phyloP scores from a whole-genome alignment of 2,888 invertebrate species.

The Carabus problematicus region DNA sequence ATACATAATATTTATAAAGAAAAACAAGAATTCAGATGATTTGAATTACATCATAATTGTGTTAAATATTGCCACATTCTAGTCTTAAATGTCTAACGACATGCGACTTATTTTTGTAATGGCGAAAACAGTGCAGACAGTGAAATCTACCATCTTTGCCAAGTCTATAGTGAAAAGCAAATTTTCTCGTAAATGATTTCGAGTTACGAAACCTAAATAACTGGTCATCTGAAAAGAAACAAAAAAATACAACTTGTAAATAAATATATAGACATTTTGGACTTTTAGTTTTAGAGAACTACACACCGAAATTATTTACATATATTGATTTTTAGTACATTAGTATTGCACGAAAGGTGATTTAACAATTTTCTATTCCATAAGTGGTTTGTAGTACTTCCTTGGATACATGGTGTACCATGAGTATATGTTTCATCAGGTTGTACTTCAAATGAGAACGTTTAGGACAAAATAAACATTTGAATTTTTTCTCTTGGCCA shows the following conservation, averaged over 20 bases:
- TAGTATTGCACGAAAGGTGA: no score
- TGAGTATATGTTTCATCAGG: conserved; percentile 9
- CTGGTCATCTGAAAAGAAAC: neutral
- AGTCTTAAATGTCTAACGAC: conserved; percentile 64
- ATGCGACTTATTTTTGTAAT: conserved; percentile 50
- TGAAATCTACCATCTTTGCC: conserved; percentile 30
- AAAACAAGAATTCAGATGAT: no score
- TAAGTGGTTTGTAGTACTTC: neutral
- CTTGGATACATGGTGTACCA: conserved; percentile 16
- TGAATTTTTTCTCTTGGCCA: conserved; percentile 49
- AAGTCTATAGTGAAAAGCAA: conserved; percentile 32
- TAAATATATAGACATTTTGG: neutral
- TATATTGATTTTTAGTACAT: neutral
- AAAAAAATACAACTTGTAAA: conserved; percentile 4
- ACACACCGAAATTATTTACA: neutral
- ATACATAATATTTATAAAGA: no score
- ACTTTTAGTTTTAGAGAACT: neutral
- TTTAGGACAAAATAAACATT: conserved; percentile 16
- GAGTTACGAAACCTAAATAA: neutral
- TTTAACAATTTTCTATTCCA: no score
- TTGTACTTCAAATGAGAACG: conserved; percentile 15
- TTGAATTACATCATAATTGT: neutral
- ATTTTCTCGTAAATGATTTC: conserved; percentile 29
- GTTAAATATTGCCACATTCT: conserved; percentile 61
- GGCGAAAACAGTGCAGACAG: conserved; percentile 45